These are phyloP conservation scores for Diloba caeruleocephala DNA, from an alignment of 2,888 invertebrate genomes.

Conservation along the genomic window DNA sequence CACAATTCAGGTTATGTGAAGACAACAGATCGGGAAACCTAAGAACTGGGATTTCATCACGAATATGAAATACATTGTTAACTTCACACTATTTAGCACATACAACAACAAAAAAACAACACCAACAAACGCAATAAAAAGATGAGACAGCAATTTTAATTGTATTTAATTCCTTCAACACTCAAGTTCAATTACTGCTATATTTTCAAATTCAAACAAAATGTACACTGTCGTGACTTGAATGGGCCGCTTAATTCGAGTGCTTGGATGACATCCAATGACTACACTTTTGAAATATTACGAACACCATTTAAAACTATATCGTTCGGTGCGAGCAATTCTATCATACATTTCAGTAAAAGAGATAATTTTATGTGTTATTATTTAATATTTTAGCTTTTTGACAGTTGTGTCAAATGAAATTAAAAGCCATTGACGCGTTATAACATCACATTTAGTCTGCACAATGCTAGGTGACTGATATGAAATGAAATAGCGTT, in stretches of 20 bases:
- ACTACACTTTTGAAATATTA: constrained; percentile 38
- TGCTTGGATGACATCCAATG: constrained; percentile 48
- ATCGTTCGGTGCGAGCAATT: constrained; percentile 21
- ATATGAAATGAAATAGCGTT: too few species aligned
- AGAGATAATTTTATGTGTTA: background rate
- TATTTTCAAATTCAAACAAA: constrained; percentile 8
- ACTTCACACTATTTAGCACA: too few species aligned
- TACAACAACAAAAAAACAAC: too few species aligned
- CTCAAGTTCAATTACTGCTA: constrained; percentile 3
- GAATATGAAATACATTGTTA: too few species aligned
- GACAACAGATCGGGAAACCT: too few species aligned
- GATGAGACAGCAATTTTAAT: background rate
- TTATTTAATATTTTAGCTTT: background rate
- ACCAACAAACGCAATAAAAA: too few species aligned
- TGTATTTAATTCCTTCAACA: background rate
- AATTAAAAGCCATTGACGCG: too few species aligned
- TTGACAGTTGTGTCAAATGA: too few species aligned
- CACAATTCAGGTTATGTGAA: too few species aligned
- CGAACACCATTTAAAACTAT: constrained; percentile 40
- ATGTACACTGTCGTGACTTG: constrained; percentile 13
- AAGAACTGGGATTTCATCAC: too few species aligned
- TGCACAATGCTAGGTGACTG: too few species aligned
- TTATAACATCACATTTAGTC: too few species aligned
- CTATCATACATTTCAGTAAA: constrained; percentile 7
- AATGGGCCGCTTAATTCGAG: constrained; percentile 35